Percentiles rank a stretch among this genome's conserved stretches.
phyloP scores from a whole-genome alignment of 2,888 invertebrate species.

The Mantis religiosa region DNA sequence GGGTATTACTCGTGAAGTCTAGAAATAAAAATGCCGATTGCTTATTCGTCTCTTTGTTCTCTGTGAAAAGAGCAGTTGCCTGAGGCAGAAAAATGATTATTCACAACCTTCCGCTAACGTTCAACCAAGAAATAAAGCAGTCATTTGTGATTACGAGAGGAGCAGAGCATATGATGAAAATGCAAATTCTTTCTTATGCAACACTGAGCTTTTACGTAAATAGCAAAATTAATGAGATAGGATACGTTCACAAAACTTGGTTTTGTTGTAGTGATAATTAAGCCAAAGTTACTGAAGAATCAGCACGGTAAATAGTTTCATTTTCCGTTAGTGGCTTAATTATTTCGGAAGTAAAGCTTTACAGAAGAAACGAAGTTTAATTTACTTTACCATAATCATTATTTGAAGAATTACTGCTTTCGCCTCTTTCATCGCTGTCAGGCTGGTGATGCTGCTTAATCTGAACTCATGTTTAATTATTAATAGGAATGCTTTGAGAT shows the following conservation, averaged over 20 bases:
- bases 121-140: neutral
- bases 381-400: too few relatives aligned
- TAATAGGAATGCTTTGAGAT: too few relatives aligned
- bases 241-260: neutral
- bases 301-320: too few relatives aligned
- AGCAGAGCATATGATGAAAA: neutral
- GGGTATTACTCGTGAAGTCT: neutral
- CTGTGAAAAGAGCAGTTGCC: neutral
- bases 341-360: too few relatives aligned
- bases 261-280: neutral
- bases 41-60: neutral
- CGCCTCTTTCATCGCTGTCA: too few relatives aligned
- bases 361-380: too few relatives aligned
- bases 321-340: too few relatives aligned
- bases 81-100: neutral
- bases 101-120: neutral
- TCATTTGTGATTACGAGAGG: neutral
- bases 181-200: neutral
- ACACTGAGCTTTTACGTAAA: neutral
- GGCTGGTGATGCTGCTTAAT: too few relatives aligned
- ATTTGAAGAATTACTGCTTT: too few relatives aligned
- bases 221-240: neutral
- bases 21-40: neutral
- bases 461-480: too few relatives aligned
- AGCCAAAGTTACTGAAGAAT: too few relatives aligned